Base-by-base conservation (phyloP, 1,140 invertebrate genomes). In the Micrasema longulum region DNA sequence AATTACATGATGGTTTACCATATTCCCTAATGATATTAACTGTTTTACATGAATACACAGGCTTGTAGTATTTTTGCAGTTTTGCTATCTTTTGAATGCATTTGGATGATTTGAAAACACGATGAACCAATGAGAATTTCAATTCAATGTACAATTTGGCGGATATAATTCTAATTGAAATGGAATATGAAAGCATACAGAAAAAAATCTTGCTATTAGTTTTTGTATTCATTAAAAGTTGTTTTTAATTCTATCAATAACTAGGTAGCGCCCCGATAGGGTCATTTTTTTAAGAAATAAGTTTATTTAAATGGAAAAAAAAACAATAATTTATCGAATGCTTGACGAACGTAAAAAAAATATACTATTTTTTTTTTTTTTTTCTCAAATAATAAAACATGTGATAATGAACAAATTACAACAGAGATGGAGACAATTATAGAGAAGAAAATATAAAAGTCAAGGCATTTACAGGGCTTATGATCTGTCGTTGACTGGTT, bases 1-100 rank as follows among this genome's bases (percentile, higher is more conserved):
- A 53, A 53, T 53, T 53, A 53, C 50, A 23, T 53, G 26, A 53
- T 31, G 50, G 50, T 53, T 31, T 26, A 12, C 50, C 50, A 53
- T 23, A 53, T 53, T 53, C 50, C 50, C 50, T 53, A 53, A 53
- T 53, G 50, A 53, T 12, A 31, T n/a, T 22, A 10, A 53, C n/a
- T 53, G 50, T 23, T 53, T 53, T 11, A 53, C 50, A 53, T 53
- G 22, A 22, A 23, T 53, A 53, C 43, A 14, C 18, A 14, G n/a
- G n/a, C n/a, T 3, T 16, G 43, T 45, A 45, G n/a, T 45, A 45
- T 45, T 45, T 45, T 45, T 45, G n/a, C n/a, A 45, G n/a, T 43
- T 43, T 1, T n/a, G n/a, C n/a, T n/a, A n/a, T n/a, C 12, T 43
- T 14, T 45, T 45, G 43, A 45, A 45, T 45, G 2, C n/a, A 45